Base-by-base conservation (phyloP, 2,888 invertebrate genomes). In the Ceramica pisi region DNA sequence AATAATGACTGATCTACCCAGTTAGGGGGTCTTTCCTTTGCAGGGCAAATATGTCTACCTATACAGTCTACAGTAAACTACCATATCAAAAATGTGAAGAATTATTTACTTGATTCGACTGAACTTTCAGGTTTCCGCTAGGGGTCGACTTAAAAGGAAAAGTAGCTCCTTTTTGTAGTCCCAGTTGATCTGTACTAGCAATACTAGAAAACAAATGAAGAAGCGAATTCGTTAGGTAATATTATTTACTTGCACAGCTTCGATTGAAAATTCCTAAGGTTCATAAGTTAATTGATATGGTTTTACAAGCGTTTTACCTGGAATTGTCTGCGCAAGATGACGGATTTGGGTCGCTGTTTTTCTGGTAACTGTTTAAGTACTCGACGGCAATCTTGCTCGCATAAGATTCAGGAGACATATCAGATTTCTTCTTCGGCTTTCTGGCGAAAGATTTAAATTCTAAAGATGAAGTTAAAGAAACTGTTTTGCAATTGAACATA, bases 141-240 rank as follows among this genome's bases (percentile, higher is more conserved):
- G 97, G 97, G 1, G 97, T 97, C 2, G 96, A 90, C 88, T 97
- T 97, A 86, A 97, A 97, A 4, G 97, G 97, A 89, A 97, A 97
- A n/a, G 92, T 79, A 31, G 94, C 91, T 59, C 88, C 89, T 83
- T 88, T 93, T 73, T 92, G 91, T 35, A 80, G 63, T 62, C 86
- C 90, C 38, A 87, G 75, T 62, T 88, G 90, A 7, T 92, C 92
- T 55, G 89, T 87, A 82, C 93, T 94, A 71, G 86, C 91, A n/a
- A 88, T 70, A 83, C 94, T 95, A 86, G 44, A 85, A 88, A 56
- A 46, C 2, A 55, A 57, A 64, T 19, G 0, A 31, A 50, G 7
- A 57, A 68, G 4, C 48, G 16, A 5, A 60, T 41, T 60, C 44
- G n/a, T 46, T 26, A 53, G 0, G 50, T 23, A 6, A 23, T 50